phyloP scores from a whole-genome alignment of 2,797 vertebrate genomes.

The Enteromius anoplus region DNA sequence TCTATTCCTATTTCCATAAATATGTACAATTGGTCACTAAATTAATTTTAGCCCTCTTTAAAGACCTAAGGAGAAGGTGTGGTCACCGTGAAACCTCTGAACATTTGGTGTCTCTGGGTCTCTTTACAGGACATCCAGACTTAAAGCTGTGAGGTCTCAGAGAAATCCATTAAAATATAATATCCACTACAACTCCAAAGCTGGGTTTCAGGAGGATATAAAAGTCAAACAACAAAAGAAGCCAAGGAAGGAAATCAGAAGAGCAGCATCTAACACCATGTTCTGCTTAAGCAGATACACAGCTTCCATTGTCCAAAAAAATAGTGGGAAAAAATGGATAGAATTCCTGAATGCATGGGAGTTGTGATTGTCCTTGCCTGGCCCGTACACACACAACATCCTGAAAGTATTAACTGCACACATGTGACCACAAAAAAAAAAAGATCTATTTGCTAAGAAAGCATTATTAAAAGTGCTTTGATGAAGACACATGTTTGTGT shows the following conservation, averaged over 20 bases:
- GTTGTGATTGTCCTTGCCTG: not conserved
- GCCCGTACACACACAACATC: not conserved
- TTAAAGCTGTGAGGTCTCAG: too few species aligned
- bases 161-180: too few species aligned
- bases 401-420: not conserved
- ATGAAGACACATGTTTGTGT: not conserved
- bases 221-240: not conserved
- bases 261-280: not conserved
- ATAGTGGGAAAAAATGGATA: not conserved
- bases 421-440: not conserved
- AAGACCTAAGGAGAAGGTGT: too few species aligned
- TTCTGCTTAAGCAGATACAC: conserved; percentile 10
- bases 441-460: not conserved
- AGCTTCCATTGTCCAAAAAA: not conserved
- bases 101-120: too few species aligned
- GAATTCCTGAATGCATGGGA: not conserved
- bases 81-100: too few species aligned
- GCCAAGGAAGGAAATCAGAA: not conserved
- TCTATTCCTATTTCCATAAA: too few species aligned
- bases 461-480: not conserved
- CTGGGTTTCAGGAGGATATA: too few species aligned
- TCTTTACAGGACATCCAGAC: too few species aligned
- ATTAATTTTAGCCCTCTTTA: too few species aligned
- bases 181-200: too few species aligned
- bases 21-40: too few species aligned